These are phyloP conservation scores for Cyanocitta stelleri DNA, from an alignment of 2,113 vertebrate species.

Conservation along the genomic window DNA sequence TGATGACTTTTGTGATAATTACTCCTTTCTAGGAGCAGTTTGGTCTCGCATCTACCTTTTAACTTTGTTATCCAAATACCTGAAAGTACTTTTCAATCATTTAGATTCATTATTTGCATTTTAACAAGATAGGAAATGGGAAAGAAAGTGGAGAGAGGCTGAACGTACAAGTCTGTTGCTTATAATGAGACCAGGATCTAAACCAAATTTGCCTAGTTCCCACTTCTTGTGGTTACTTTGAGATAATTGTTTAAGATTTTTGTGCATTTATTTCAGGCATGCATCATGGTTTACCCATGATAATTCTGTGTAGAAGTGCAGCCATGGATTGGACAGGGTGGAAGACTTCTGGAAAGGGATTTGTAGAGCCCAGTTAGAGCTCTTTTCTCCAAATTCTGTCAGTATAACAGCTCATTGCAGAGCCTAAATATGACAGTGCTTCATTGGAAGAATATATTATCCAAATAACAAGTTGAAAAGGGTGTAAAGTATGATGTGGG, in stretches of 20 bases:
- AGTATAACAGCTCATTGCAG: not conserved
- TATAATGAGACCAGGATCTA: not conserved
- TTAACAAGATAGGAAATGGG: not conserved
- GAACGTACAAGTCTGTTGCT: not conserved
- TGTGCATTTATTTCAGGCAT: not conserved
- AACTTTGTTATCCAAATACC: not conserved
- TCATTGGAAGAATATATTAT: not conserved
- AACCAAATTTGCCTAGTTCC: not conserved
- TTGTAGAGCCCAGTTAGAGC: not conserved
- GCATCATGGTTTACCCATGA: not conserved
- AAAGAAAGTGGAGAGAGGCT: not conserved
- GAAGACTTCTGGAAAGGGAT: not conserved
- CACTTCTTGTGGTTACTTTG: no score
- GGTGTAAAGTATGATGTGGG: not conserved
- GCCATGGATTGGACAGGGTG: not conserved
- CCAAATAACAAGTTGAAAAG: not conserved
- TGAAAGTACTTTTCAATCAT: not conserved
- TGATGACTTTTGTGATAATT: not conserved
- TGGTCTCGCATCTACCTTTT: not conserved
- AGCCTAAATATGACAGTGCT: not conserved
- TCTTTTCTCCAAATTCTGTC: not conserved
- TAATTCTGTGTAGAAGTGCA: not conserved
- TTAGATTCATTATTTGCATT: not conserved
- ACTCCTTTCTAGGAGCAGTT: not conserved
- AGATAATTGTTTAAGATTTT: not conserved